Conservation (phyloP, 2,888 invertebrate genomes). For the Tromatobia lineatoria region DNA sequence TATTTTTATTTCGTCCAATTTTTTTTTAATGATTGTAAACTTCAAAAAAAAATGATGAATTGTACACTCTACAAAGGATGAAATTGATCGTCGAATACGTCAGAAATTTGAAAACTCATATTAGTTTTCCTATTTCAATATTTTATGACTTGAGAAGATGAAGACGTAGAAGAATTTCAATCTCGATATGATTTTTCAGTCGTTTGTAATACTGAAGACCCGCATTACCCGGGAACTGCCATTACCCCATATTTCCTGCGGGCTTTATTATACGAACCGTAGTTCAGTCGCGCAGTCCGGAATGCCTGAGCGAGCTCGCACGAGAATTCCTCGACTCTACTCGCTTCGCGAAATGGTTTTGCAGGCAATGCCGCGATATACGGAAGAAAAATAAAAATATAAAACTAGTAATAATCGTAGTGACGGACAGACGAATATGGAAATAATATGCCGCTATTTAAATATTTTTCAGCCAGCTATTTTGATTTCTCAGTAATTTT, state of each 20-base stretch:
- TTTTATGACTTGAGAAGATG: too few relatives aligned
- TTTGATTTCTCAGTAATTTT: too few relatives aligned
- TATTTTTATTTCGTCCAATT: too few relatives aligned
- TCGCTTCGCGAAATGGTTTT: slow-evolving; percentile 27
- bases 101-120: not conserved
- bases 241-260: not conserved
- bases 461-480: not conserved
- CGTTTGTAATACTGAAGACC: not conserved
- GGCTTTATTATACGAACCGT: slow-evolving; percentile 12
- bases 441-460: not conserved
- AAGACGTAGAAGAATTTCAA: not conserved
- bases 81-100: not conserved
- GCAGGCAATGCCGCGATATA: slow-evolving; percentile 20
- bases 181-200: not conserved
- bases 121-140: too few relatives aligned
- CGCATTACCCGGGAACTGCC: not conserved
- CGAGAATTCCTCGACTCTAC: slow-evolving; percentile 33
- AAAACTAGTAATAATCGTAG: not conserved
- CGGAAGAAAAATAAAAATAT: not conserved
- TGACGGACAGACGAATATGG: not conserved
- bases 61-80: not conserved
- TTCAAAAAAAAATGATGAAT: too few relatives aligned
- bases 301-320: slow-evolving; percentile 46
- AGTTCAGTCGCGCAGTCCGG: slow-evolving; percentile 11
- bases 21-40: too few relatives aligned